A percentile compares a stretch with the other conserved stretches of the same genome.
Evolutionary conservation across 2,797 vertebrate genomes (phyloP).

Genomic region (Crenichthys baileyi): DNA sequence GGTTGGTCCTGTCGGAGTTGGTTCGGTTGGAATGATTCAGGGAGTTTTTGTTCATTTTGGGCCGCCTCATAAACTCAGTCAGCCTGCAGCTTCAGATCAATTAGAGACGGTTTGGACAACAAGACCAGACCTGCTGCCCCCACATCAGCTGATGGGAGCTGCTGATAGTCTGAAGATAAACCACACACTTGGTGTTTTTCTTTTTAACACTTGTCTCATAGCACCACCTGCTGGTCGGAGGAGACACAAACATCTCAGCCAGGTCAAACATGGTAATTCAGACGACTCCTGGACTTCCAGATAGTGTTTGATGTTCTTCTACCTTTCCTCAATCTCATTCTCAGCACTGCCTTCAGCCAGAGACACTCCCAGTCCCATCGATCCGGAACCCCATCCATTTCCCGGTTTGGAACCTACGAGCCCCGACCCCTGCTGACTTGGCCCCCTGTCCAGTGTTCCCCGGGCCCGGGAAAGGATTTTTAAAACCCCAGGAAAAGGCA

Average conservation of each 20-base stretch:
- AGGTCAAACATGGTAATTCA: background rate
- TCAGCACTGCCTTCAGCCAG: conserved; percentile 85
- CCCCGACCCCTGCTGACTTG: conserved; percentile 96
- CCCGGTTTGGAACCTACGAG: conserved; percentile 89
- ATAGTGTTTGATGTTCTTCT: too few species aligned
- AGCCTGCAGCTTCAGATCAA: background rate
- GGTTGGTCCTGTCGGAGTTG: too few species aligned
- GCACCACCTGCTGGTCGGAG: conserved; percentile 53
- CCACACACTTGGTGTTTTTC: too few species aligned
- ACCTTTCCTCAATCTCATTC: background rate
- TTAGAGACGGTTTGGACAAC: background rate
- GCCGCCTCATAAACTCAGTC: too few species aligned
- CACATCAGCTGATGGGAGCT: conserved; percentile 29
- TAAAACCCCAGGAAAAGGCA: conserved; percentile 94
- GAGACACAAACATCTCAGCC: background rate
- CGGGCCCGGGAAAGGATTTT: too few species aligned
- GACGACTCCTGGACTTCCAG: too few species aligned
- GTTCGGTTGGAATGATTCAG: background rate
- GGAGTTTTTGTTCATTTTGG: too few species aligned
- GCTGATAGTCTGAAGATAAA: background rate
- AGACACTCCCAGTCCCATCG: conserved; percentile 94
- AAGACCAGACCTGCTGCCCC: background rate
- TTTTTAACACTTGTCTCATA: background rate
- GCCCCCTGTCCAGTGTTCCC: conserved; percentile 95
- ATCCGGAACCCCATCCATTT: conserved; percentile 97